A percentile compares a stretch with the other conserved stretches of the same genome.
Conservation (phyloP, 2,113 vertebrate species). For the Sialia sialis region DNA sequence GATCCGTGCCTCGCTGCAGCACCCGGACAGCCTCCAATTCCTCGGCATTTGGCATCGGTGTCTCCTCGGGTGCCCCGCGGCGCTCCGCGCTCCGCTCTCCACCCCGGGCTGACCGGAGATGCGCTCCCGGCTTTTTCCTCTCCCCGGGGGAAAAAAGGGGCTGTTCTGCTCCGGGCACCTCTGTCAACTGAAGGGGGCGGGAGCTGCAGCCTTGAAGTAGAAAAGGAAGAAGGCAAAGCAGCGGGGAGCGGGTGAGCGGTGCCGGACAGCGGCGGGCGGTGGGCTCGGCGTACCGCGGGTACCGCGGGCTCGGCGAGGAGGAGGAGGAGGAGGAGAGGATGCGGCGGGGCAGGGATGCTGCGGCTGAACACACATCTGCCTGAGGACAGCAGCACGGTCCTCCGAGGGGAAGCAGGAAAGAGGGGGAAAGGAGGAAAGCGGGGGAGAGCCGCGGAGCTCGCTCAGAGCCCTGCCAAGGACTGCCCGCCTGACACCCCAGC, state of each 20-base stretch:
- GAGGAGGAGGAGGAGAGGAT: neutral
- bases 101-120: neutral
- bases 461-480: neutral
- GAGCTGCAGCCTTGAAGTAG: constrained; percentile 17
- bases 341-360: neutral
- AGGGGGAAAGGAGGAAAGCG: neutral
- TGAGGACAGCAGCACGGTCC: neutral
- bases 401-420: neutral
- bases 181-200: constrained; percentile 35
- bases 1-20: neutral
- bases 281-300: neutral
- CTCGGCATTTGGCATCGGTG: neutral
- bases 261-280: neutral
- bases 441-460: neutral
- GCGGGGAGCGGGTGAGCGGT: neutral
- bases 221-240: constrained; percentile 16
- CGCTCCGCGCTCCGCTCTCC: neutral
- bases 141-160: neutral
- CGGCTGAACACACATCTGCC: neutral
- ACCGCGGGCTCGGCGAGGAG: neutral
- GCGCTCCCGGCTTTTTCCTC: neutral
- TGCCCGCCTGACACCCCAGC: neutral
- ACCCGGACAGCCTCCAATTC: neutral
- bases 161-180: neutral
- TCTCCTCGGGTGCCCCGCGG: neutral